Evolutionary conservation across 2,888 invertebrate genomes (phyloP), one percentile per base, ranked within the genome.

Genomic region (Junonia oenone): DNA sequence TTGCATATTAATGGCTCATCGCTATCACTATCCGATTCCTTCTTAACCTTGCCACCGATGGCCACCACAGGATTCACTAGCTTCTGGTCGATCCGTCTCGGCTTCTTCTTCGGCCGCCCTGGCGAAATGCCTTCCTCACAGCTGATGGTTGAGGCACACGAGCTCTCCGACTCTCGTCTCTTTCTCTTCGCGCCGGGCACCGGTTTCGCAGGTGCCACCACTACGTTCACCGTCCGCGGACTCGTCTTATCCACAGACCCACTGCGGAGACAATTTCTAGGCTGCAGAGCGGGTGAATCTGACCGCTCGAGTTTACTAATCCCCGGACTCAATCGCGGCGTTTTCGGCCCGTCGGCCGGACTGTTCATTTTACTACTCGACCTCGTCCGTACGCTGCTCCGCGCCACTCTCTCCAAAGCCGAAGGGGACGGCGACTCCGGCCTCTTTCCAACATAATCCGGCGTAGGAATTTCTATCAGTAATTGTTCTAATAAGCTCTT

Each of bases 1-100:
- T 95, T 92, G 67, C 94, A 93, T 63, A 95, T 94, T 57, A 96
- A 86, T 54, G 95, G 95, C 81, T 96, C 96, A 76, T 96, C 96
- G 63, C 94, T 94, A 72, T 96, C 96, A 49, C 95, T 95, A 70
- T 93, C 93, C 37, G 93, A 93, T 68, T 95, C 95, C 72, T 93
- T 93, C 67, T 91, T 86, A 68, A 85, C 73, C 81, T 90, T 89
- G 72, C 75, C 85, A 68, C 77, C 72, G 9, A 68, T 68, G 75
- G 68, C 91, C 81, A 69, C 91, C 83, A 89, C 91, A 84, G 89
- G 91, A 83, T 73, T 90, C 83, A 68, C 90, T 81, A 81, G 92
- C 14, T 66, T 68, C n/a, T 73, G 70, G 51, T 78, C 81, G 29
- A 72, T 59, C 8, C 78, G 69, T 11, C 83, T 74, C 54, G 86